Evolutionary conservation across 2,888 invertebrate species (phyloP).

Genomic region (Ametastegia equiseti): DNA sequence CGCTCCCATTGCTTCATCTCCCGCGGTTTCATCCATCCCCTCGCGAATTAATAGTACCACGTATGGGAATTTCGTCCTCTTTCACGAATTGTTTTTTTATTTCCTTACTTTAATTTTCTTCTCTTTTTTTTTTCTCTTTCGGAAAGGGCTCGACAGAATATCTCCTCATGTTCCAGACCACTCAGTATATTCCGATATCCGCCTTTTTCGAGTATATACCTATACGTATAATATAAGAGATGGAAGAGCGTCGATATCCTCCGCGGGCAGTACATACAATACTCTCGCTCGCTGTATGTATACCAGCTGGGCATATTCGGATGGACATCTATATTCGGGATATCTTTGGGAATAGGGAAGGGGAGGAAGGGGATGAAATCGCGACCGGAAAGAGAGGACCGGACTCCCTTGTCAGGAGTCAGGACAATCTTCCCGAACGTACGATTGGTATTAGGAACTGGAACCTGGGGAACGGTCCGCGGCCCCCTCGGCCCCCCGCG

Average conservation of each 20-base stretch:
- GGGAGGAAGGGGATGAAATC: not conserved
- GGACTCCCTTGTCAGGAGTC: slow-evolving; percentile 21
- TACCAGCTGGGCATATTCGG: not conserved
- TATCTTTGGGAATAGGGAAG: not conserved
- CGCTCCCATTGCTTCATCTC: not conserved
- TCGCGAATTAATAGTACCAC: not conserved
- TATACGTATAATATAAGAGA: no score
- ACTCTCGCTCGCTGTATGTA: not conserved
- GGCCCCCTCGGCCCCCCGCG: not conserved
- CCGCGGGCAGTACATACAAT: not conserved
- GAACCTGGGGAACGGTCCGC: not conserved
- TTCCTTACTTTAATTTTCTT: no score
- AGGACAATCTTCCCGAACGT: slow-evolving; percentile 1
- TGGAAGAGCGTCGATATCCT: slow-evolving; percentile 3
- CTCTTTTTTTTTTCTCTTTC: not conserved
- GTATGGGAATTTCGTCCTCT: no score
- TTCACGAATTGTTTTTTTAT: not conserved
- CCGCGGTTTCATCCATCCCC: not conserved
- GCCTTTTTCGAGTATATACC: not conserved
- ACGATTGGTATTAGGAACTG: slow-evolving; percentile 10
- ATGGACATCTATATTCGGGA: not conserved
- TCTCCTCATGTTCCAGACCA: slow-evolving; percentile 1
- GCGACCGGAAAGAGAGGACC: not conserved
- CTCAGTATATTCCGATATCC: not conserved
- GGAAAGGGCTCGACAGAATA: not conserved